Evolutionary conservation across 1,140 invertebrate species (phyloP).

Genomic region (Aphelinus atriplicis): DNA sequence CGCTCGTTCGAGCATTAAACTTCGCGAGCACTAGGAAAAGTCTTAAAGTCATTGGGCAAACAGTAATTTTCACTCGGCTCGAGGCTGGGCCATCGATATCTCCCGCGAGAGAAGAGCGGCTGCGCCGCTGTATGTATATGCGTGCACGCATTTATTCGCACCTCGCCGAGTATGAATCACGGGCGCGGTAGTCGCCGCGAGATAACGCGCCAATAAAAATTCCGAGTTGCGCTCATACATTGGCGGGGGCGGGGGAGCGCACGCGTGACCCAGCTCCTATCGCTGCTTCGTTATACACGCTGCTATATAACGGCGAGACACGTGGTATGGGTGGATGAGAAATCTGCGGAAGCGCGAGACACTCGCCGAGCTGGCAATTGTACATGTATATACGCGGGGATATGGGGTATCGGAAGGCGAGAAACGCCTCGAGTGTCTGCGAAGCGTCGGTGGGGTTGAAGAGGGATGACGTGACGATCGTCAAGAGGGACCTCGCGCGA

Average conservation of each 20-base stretch:
- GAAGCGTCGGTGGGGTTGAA: not conserved
- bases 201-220: slow-evolving; percentile 29
- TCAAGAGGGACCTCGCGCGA: slow-evolving; percentile 32
- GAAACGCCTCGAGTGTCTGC: slow-evolving; percentile 1
- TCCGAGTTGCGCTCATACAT: slow-evolving; percentile 1
- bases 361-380: slow-evolving; percentile 6
- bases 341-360: too few species aligned
- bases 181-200: not conserved
- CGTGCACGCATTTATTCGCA: not conserved
- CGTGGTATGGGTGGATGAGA: too few species aligned
- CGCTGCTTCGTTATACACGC: too few species aligned
- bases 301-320: too few species aligned
- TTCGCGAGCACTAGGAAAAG: too few species aligned
- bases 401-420: slow-evolving; percentile 25
- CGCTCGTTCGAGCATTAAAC: too few species aligned
- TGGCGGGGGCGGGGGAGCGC: slow-evolving; percentile 31
- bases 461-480: slow-evolving; percentile 49
- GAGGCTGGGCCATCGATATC: too few species aligned
- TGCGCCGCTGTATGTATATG: too few species aligned
- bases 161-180: slow-evolving; percentile 11
- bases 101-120: too few species aligned
- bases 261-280: slow-evolving; percentile 36
- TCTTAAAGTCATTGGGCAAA: too few species aligned
- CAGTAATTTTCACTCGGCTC: too few species aligned
- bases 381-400: too few species aligned